phyloP scores from a whole-genome alignment of 92 coral and sea anemone species.

The Heliopora coerulea region DNA sequence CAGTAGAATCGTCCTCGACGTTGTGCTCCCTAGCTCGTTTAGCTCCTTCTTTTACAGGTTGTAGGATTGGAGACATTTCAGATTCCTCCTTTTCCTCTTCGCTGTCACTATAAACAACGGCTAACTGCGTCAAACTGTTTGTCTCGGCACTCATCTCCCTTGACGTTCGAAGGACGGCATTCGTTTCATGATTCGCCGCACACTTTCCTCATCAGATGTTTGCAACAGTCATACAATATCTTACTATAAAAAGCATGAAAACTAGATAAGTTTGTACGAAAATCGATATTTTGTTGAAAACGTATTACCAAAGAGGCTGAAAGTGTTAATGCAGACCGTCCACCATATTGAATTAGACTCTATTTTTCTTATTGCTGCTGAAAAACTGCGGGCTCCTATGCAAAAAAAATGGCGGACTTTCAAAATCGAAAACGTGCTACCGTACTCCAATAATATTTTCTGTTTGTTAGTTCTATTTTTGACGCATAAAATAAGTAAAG shows the following conservation, averaged over 20 bases:
- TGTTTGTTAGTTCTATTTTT: not conserved
- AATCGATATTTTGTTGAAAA: not conserved
- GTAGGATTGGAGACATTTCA: not conserved
- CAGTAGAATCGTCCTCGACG: not conserved
- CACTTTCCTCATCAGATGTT: not conserved
- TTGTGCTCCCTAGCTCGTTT: slow-evolving; percentile 24
- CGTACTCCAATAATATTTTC: no score
- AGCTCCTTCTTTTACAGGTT: not conserved
- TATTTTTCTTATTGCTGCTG: slow-evolving; percentile 8
- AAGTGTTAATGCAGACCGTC: no score
- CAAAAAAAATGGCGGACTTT: slow-evolving; percentile 37
- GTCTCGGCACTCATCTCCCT: not conserved
- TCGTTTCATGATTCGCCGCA: not conserved
- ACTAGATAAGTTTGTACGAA: not conserved
- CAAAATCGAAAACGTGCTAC: slow-evolving; percentile 4
- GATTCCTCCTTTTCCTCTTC: slow-evolving; percentile 6
- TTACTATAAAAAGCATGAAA: no score
- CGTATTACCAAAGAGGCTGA: no score
- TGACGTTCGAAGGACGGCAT: not conserved
- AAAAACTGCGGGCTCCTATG: slow-evolving; percentile 7
- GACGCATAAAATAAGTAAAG: not conserved
- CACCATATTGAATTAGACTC: slow-evolving; percentile 16
- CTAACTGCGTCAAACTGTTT: slow-evolving; percentile 25
- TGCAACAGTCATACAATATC: not conserved
- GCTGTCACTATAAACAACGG: slow-evolving; percentile 3